These are phyloP conservation scores for Aphidius gifuensis DNA, from an alignment of 1,140 invertebrate genomes.

Conservation along the genomic window DNA sequence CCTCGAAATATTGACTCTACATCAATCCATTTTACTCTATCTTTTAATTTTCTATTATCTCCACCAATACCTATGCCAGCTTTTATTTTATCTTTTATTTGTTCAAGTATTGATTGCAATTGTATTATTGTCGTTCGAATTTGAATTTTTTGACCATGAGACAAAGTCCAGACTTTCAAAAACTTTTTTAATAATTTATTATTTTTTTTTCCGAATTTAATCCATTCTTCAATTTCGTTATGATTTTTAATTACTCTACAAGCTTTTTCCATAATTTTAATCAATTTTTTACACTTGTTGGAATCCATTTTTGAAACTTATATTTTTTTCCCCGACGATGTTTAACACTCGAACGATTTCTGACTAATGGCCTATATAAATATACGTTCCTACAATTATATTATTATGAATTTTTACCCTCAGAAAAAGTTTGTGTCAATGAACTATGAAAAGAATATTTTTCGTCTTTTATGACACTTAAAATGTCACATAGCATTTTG, in stretches of 20 bases:
- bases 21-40: slow-evolving; percentile 5
- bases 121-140: background rate
- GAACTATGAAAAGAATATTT: no score
- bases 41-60: background rate
- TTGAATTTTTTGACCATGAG: background rate
- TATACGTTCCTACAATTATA: no score
- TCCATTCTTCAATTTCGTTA: background rate
- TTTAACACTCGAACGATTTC: no score
- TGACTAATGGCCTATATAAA: no score
- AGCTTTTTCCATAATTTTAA: background rate
- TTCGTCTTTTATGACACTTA: no score
- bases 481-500: no score
- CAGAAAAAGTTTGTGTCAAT: no score
- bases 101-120: background rate
- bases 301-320: background rate
- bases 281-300: background rate
- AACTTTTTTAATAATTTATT: background rate
- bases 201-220: background rate
- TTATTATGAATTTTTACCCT: no score
- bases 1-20: slow-evolving; percentile 7
- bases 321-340: no score
- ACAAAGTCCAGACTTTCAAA: background rate
- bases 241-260: background rate
- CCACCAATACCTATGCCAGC: background rate
- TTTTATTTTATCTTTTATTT: background rate